Percentiles rank a stretch among this genome's conserved stretches.
These are phyloP conservation scores for Drosophila kuntzei DNA, from an alignment of 2,888 invertebrate genomes.

Conservation along the genomic window DNA sequence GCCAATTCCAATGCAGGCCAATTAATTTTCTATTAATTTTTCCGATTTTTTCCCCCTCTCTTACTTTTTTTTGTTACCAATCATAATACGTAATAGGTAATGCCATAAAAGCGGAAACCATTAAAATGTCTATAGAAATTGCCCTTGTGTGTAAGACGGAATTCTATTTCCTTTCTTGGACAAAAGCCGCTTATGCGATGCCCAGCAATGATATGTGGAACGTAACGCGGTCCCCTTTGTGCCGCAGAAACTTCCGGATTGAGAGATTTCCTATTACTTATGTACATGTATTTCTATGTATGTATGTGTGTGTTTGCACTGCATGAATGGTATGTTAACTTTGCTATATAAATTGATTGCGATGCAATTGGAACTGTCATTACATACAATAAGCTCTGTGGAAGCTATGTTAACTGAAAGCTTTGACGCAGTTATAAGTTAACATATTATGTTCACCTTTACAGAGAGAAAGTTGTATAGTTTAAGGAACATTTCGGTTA, in stretches of 20 bases:
- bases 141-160: slow-evolving; percentile 32
- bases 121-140: slow-evolving; percentile 70
- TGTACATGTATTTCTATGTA: slow-evolving; percentile 2
- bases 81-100: slow-evolving; percentile 48
- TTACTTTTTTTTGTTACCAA: slow-evolving; percentile 11
- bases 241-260: slow-evolving; percentile 73
- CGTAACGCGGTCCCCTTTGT: slow-evolving; percentile 51
- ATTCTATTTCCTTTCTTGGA: slow-evolving; percentile 75
- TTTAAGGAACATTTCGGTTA: no score
- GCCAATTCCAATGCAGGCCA: slow-evolving; percentile 49
- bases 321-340: slow-evolving; percentile 9
- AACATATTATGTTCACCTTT: not conserved
- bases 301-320: not conserved
- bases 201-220: slow-evolving; percentile 28
- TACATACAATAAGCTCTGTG: not conserved
- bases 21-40: slow-evolving; percentile 75
- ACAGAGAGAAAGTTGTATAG: not conserved
- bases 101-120: slow-evolving; percentile 77
- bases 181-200: slow-evolving; percentile 71
- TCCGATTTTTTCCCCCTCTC: slow-evolving; percentile 19
- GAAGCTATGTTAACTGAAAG: not conserved
- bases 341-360: slow-evolving; percentile 29
- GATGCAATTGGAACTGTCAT: slow-evolving; percentile 7
- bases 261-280: slow-evolving; percentile 42
- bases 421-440: not conserved